These are phyloP conservation scores for Drepana falcataria DNA, from an alignment of 2,888 invertebrate genomes.

Conservation along the genomic window DNA sequence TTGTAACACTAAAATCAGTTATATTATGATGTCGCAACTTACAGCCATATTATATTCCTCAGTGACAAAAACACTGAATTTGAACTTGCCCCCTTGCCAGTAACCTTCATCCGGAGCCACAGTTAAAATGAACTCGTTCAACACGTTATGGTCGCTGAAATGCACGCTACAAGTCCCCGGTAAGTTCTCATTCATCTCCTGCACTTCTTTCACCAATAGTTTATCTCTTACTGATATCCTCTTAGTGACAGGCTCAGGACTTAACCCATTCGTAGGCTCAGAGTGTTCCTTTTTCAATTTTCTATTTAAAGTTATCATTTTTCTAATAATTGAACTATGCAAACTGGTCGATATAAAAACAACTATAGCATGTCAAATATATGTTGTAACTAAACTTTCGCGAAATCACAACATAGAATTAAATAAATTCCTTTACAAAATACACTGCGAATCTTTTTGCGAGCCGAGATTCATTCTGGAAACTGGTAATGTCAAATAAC, in stretches of 20 bases:
- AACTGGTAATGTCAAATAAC: not conserved
- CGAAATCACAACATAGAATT: constrained; percentile 5
- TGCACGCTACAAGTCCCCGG: constrained; percentile 88
- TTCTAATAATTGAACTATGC: constrained; percentile 16
- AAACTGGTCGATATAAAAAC: constrained; percentile 13
- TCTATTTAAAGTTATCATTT: constrained; percentile 86
- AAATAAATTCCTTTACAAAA: not conserved
- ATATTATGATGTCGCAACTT: constrained; percentile 49
- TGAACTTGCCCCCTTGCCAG: constrained; percentile 92
- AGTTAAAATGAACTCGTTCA: constrained; percentile 88
- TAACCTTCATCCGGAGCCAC: constrained; percentile 92
- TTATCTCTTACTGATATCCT: constrained; percentile 88
- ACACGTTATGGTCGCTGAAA: constrained; percentile 89
- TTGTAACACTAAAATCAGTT: not conserved
- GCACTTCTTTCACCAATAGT: constrained; percentile 88
- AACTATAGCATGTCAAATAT: constrained; percentile 35
- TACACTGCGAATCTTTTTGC: not conserved
- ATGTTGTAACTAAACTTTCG: constrained; percentile 13
- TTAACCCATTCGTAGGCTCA: constrained; percentile 57
- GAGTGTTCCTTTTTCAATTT: constrained; percentile 82
- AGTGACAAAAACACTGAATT: constrained; percentile 90
- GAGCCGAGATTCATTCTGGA: too few species aligned
- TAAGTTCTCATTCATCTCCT: constrained; percentile 92
- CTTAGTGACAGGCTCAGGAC: constrained; percentile 53
- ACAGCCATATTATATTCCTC: constrained; percentile 98